Evolutionary conservation across 2,797 vertebrate genomes (phyloP), one percentile per base, ranked within the genome.

Genomic region (Poecilia wingei): DNA sequence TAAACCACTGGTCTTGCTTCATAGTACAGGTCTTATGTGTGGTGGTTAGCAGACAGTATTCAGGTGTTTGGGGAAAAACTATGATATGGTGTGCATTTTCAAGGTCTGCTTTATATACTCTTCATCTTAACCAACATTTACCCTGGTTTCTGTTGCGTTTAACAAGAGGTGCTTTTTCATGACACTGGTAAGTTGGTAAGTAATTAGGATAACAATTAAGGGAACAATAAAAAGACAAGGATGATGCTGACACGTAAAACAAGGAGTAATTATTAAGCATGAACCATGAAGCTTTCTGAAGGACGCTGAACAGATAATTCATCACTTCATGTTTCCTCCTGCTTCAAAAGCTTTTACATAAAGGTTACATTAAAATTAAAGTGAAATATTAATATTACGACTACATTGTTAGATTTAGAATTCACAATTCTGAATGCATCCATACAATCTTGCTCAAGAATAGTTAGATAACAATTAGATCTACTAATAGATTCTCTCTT

Each of bases 241-340:
- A 28, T 47, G 39, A 75, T n/a, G 45, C 8, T 53, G 51, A 51
- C 49, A 73, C 41, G 13, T 45, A 28, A 4, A 41, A 68, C 3
- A 68, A 41, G 20, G 64, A 13, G 36, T 61, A 74, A 82, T 74
- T 70, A 74, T 69, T 16, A 71, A 43, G 47, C 8, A 64, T 49
- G 43, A 82, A 28, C 41, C 20, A n/a, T 28, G 12, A n/a, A 39
- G 66, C 33, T 76, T 28, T 28, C 46, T 69, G 61, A 76, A 69
- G 46, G 22, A 64, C 33, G 28, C 49, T 76, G 18, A 49, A 28
- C 9, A 28, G 61, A 68, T 57, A 36, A 46, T 22, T 74, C 28
- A 59, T 47, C 49, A 74, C 39, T 43, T 20, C 13, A 43, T 39
- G 68, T 76, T 77, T 46, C 45, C 14, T 77, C 9, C 43, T 55